Percentiles rank a stretch among this genome's conserved stretches.
These are phyloP conservation scores for Platycheirus albimanus DNA, from an alignment of 2,888 invertebrate genomes.

Conservation along the genomic window DNA sequence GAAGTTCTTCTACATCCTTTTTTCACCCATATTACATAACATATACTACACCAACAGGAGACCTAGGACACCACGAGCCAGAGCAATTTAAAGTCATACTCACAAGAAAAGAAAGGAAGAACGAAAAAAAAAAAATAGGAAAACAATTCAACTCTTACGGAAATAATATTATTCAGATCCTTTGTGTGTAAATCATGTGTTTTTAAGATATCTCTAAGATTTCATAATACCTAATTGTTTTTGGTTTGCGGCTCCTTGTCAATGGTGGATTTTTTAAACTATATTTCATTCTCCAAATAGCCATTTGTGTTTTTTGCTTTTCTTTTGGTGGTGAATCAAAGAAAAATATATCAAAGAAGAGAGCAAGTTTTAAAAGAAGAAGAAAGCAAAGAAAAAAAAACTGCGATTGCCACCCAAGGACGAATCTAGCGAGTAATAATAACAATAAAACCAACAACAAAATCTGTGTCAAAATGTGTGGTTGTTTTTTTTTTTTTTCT, in stretches of 20 bases:
- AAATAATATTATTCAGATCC: constrained; percentile 24
- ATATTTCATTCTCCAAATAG: constrained; percentile 13
- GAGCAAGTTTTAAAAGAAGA: too few relatives aligned
- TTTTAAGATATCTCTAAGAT: background rate
- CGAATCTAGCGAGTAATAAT: constrained; percentile 63
- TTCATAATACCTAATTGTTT: constrained; percentile 24
- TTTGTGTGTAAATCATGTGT: constrained; percentile 12
- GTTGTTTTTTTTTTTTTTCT: constrained; percentile 2
- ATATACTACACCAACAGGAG: constrained; percentile 59
- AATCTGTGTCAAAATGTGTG: constrained; percentile 61
- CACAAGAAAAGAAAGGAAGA: too few relatives aligned
- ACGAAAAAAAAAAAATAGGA: too few relatives aligned
- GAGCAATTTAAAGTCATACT: constrained; percentile 24
- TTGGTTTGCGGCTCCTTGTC: constrained; percentile 5
- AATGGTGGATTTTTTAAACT: constrained; percentile 23
- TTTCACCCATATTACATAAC: constrained; percentile 70
- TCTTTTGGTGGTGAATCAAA: constrained; percentile 28
- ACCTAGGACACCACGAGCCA: constrained; percentile 51
- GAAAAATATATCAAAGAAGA: constrained; percentile 13
- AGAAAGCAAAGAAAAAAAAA: constrained; percentile 33
- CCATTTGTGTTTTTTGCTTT: constrained; percentile 13
- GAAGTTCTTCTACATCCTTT: constrained; percentile 64
- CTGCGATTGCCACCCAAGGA: constrained; percentile 65
- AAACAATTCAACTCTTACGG: constrained; percentile 37
- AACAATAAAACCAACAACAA: constrained; percentile 59